Base-by-base conservation (phyloP, 2,888 invertebrate genomes). In the Eupithecia subumbrata region DNA sequence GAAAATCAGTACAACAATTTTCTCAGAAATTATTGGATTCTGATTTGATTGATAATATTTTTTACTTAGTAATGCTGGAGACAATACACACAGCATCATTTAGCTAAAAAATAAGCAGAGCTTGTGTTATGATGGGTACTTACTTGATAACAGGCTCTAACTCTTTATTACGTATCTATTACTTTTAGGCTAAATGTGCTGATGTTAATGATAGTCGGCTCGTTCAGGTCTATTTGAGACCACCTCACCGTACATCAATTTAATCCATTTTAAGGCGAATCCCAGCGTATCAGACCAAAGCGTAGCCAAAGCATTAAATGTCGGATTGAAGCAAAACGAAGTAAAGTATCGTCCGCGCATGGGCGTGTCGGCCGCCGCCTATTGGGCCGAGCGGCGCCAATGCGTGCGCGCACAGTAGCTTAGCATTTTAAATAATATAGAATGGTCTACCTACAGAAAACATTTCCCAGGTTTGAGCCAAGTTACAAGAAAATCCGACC, bases 341-440 rank as follows among this genome's bases (percentile, higher is more conserved):
- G 34, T 48, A 52, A 34, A 71, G 66, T 66, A 79, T 77, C 76
- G 71, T 77, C 77, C 75, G 78, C 78, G 78, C 37, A 89, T 88
- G 91, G 94, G 95, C 94, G 95, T 91, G 90, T 84, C 91, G 84
- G 84, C 82, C 83, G 83, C 83, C 87, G 87, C 86, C 88, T 87
- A 94, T 94, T 94, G 95, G 94, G 87, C 87, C 88, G 83, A 77
- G 83, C 87, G 86, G 88, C 91, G 86, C 95, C 95, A 94, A 95
- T 94, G 93, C 94, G 93, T 92, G 88, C 83, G 90, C 94, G 92
- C 92, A 88, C 94, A 84, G 94, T 91, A 94, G 94, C 91, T 73
- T 40, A 60, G 76, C 79, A 82, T 81, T 84, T 82, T 83, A 80
- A 84, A 82, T 82, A 83, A 77, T 78, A 75, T 77, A 37, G 5